These are phyloP conservation scores for Chelonia mydas DNA, from an alignment of 2,797 vertebrate genomes.

Conservation along the genomic window DNA sequence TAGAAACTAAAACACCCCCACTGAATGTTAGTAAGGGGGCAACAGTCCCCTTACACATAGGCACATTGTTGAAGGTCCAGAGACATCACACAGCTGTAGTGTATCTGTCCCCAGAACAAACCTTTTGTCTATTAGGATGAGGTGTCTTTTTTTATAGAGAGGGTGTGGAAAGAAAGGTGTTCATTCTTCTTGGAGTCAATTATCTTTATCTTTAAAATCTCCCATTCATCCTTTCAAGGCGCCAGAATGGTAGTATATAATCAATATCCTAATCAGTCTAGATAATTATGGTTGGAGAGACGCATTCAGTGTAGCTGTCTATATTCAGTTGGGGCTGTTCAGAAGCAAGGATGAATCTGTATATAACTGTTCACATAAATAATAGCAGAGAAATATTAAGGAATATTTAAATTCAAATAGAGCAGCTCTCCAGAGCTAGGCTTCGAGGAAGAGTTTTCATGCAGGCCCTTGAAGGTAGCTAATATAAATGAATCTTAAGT, in stretches of 20 bases:
- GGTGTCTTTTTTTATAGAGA: neutral
- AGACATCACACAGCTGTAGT: neutral
- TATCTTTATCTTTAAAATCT: constrained; percentile 51
- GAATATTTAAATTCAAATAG: constrained; percentile 17
- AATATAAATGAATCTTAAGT: neutral
- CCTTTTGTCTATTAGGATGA: constrained; percentile 5
- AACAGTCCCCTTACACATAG: neutral
- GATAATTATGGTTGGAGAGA: constrained; percentile 33
- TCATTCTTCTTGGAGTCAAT: constrained; percentile 49
- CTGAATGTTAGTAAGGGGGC: too few species aligned
- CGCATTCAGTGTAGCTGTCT: constrained; percentile 35
- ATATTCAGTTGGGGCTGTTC: neutral
- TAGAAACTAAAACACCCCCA: too few species aligned
- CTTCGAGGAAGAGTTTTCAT: neutral
- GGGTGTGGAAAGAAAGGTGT: constrained; percentile 13
- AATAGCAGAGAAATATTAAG: constrained; percentile 19
- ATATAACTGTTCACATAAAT: constrained; percentile 48
- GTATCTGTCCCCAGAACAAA: neutral
- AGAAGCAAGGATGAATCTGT: constrained; percentile 23
- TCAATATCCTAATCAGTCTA: constrained; percentile 30
- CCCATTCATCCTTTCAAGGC: constrained; percentile 18
- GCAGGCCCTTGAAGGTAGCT: neutral
- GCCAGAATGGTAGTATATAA: constrained; percentile 26
- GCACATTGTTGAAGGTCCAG: neutral
- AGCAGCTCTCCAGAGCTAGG: neutral